Base-by-base conservation (phyloP, 2,888 invertebrate species). In the Andrena minutula region DNA sequence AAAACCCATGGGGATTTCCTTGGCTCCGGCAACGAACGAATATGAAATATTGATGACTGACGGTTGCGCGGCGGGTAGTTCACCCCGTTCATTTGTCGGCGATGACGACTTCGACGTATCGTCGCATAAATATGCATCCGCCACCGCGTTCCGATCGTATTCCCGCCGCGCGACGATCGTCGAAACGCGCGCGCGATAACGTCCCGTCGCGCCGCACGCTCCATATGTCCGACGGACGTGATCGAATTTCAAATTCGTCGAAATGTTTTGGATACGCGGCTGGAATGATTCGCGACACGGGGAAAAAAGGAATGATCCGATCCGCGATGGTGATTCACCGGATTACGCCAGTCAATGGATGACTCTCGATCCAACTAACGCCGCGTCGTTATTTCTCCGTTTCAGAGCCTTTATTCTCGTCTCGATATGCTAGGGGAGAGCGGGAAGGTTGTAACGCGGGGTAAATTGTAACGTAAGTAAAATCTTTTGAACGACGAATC, bases 91-190 rank as follows among this genome's bases (percentile, higher is more conserved):
- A 82, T 88, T 86, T 84, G 77, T 84, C 82, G 58, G 41, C 79
- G 81, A 86, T 86, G 82, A 86, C 83, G 82, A 85, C 75, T 82
- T 81, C 68, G 85, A 78, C 82, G 82, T 72, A 82, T 65, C 79
- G 65, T 65, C 71, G 71, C 84, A 89, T 89, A 89, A 89, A 89
- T 87, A 89, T 89, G 87, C 88, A 88, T 82, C 86, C 41, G 86
- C 41, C 70, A 58, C 75, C 70, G 77, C 41, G 41, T 73, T 63
- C 69, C 87, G 74, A 87, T 77, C 79, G 79, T 83, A 87, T 88
- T 78, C 85, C 79, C 82, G 76, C 6, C 74, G 80, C 73, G 78
- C 80, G 81, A 79, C 74, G 61, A 75, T 75, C 79, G 70, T 71
- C 71, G 77, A 20, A 23, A 32, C 63, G 51, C 75, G 35, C 51